Evolutionary conservation across 2,888 invertebrate species (phyloP).

Genomic region (Baronia brevicornis): DNA sequence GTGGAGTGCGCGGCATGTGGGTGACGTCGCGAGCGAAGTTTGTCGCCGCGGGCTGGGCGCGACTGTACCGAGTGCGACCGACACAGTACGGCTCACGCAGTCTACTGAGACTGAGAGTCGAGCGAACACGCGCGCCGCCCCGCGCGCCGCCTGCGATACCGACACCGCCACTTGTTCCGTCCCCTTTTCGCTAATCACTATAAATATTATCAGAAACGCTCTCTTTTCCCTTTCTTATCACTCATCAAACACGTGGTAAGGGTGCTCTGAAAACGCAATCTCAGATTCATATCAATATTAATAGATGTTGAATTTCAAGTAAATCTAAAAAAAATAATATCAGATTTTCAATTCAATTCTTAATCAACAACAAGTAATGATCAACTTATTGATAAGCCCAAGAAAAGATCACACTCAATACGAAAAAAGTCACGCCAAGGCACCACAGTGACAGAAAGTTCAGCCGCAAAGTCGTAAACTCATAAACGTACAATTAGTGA

Average conservation of each 20-base stretch:
- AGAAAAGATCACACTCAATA: too few relatives aligned
- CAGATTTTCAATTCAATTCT: too few relatives aligned
- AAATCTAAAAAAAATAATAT: too few relatives aligned
- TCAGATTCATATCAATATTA: too few relatives aligned
- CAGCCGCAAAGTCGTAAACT: conserved; percentile 72
- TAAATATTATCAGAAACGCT: conserved; percentile 72
- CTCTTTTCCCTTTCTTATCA: conserved; percentile 70
- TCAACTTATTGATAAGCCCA: too few relatives aligned
- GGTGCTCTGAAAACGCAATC: conserved; percentile 3
- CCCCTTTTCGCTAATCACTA: conserved; percentile 75
- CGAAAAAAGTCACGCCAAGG: conserved; percentile 50
- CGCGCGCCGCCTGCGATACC: conserved; percentile 67
- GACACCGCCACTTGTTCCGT: conserved; percentile 65
- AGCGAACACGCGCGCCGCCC: conserved; percentile 76
- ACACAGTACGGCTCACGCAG: conserved; percentile 80
- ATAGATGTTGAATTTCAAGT: too few relatives aligned
- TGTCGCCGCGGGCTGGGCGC: conserved; percentile 54
- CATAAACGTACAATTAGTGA: conserved; percentile 76
- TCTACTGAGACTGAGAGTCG: conserved; percentile 69
- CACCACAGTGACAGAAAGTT: conserved; percentile 60
- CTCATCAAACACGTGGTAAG: conserved; percentile 52
- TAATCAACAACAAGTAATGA: too few relatives aligned
- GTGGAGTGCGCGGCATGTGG: conserved; percentile 39
- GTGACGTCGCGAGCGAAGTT: conserved; percentile 64
- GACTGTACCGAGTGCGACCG: conserved; percentile 61